Base-by-base conservation (phyloP, 2,888 invertebrate genomes). In the Caenorhabditis drosophilae region DNA sequence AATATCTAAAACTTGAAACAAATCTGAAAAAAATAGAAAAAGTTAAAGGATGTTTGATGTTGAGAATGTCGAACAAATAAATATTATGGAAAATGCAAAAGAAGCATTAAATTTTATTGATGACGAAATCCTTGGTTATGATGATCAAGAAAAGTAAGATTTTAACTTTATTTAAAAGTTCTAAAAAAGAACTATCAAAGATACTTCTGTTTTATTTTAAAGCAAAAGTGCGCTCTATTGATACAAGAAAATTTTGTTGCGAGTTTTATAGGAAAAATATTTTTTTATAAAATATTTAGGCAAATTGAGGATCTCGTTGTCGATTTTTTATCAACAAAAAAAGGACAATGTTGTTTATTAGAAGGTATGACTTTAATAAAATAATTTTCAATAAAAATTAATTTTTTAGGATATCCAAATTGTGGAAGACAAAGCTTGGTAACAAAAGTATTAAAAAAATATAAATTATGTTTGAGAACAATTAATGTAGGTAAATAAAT, bases 291-390 rank as follows among this genome's bases (percentile, higher is more conserved):
- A 26, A 46, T n/a, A n/a, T n/a, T n/a, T n/a, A 60, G 60, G 20
- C 35, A 52, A 49, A 50, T 66, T 22, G 54, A 59, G 7, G 45
- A 60, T 31, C 50, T 66, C 27, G 49, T 60, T 12, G 35, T 31
- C 15, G 66, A 66, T 36, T 66, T 66, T 49, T 22, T 56, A 11
- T 34, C 40, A 16, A 42, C 59, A 15, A 50, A 53, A 34, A 53
- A 66, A 16, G 66, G 66, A 49, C 58, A 66, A 53, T 66, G 60
- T 36, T 49, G 49, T 23, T 40, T 66, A 1, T 34, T 66, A 12
- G 66, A 66, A 66, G 66, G 63, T 61, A 36, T 22, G 2, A 34
- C 12, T 20, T 20, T n/a, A 35, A 18, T 34, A n/a, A n/a, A 38
- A 25, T n/a, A n/a, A 15, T 3, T 41, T 41, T 41, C 6, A 22